These are phyloP conservation scores for Drosophila sp. DNA, from an alignment of 1,140 invertebrate species.

Conservation along the genomic window DNA sequence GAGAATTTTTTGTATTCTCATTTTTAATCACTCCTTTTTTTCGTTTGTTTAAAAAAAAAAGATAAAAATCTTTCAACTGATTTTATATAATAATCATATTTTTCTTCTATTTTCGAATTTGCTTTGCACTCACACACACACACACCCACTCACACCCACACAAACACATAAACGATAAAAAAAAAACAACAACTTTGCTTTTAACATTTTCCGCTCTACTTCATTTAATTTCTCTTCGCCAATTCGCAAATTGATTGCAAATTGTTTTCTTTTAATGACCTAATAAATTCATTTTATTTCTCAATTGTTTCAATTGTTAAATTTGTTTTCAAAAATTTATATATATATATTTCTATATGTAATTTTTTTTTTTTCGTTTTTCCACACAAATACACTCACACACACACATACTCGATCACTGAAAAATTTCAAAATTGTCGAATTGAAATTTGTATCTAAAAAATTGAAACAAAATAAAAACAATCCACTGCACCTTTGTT, in stretches of 20 bases:
- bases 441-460: not conserved
- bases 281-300: slow-evolving; percentile 32
- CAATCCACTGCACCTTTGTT: slow-evolving; percentile 5
- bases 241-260: slow-evolving; percentile 32
- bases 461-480: not conserved
- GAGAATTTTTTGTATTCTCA: slow-evolving; percentile 1
- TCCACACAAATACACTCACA: not conserved
- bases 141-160: slow-evolving; percentile 15
- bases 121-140: slow-evolving; percentile 59
- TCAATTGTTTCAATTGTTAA: slow-evolving; percentile 13
- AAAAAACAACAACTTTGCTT: slow-evolving; percentile 19
- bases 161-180: slow-evolving; percentile 25
- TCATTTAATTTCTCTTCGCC: slow-evolving; percentile 5
- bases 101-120: slow-evolving; percentile 74
- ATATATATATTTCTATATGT: not conserved
- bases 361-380: slow-evolving; percentile 2
- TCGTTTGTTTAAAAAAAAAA: slow-evolving; percentile 14
- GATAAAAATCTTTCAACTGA: slow-evolving; percentile 47
- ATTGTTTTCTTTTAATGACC: slow-evolving; percentile 45
- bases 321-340: slow-evolving; percentile 13
- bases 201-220: slow-evolving; percentile 5
- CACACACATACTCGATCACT: not conserved
- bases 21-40: not conserved
- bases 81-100: slow-evolving; percentile 58
- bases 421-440: slow-evolving; percentile 8